Evolutionary conservation across 2,113 vertebrate species (phyloP).

Genomic region (Platichthys stellatus): DNA sequence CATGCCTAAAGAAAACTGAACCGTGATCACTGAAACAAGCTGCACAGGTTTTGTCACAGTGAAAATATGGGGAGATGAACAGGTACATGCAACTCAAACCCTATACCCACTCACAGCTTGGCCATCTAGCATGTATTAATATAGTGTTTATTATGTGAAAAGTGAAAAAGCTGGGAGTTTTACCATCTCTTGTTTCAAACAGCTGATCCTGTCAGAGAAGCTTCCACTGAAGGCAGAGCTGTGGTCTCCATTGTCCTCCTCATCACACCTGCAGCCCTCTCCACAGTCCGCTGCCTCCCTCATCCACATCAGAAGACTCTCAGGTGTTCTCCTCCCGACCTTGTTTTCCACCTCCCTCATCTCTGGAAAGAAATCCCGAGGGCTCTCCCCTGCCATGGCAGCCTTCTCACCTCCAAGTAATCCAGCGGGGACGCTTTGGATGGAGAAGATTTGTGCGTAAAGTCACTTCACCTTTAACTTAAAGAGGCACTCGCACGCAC

Average conservation of each 20-base stretch:
- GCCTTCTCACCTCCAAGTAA: neutral
- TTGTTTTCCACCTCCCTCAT: slow-evolving; percentile 87
- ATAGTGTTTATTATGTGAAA: neutral
- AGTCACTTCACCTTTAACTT: slow-evolving; percentile 1
- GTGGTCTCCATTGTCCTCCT: slow-evolving; percentile 31
- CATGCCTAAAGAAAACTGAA: slow-evolving; percentile 13
- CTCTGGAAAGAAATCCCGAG: slow-evolving; percentile 73
- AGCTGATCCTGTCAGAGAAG: slow-evolving; percentile 83
- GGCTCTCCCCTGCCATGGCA: slow-evolving; percentile 74
- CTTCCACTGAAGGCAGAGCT: slow-evolving; percentile 11
- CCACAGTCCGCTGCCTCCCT: slow-evolving; percentile 68
- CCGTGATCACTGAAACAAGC: slow-evolving; percentile 42
- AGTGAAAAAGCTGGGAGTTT: slow-evolving; percentile 39
- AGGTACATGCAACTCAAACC: neutral
- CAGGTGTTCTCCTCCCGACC: slow-evolving; percentile 85
- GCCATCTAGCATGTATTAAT: neutral
- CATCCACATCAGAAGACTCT: slow-evolving; percentile 84
- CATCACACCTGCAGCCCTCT: slow-evolving; percentile 42
- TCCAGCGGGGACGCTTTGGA: neutral
- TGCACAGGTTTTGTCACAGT: slow-evolving; percentile 27
- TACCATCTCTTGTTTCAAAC: slow-evolving; percentile 88
- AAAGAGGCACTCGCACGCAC: neutral
- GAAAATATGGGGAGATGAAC: neutral
- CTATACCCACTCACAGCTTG: neutral
- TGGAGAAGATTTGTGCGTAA: slow-evolving; percentile 27